Conservation (phyloP, 2,113 vertebrate species). For the Puffinus mauretanicus region DNA sequence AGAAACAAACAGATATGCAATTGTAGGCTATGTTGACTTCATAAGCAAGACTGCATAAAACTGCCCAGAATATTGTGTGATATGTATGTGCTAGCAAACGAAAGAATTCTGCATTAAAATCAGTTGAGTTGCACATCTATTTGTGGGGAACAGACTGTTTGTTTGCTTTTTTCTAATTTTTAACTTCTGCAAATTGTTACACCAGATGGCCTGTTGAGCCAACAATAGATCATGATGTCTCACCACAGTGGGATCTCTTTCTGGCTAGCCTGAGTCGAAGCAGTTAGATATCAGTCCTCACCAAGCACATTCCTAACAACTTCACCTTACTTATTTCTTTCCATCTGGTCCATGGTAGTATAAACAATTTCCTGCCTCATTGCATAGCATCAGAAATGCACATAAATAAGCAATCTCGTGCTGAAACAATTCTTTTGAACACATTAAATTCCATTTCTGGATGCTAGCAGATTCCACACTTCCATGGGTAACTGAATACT, state of each 20-base stretch:
- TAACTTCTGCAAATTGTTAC: constrained; percentile 13
- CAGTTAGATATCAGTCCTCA: not conserved
- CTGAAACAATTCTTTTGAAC: not conserved
- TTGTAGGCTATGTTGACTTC: not conserved
- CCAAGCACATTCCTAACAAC: not conserved
- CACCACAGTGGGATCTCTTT: not conserved
- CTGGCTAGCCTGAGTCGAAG: not conserved
- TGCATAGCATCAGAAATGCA: not conserved
- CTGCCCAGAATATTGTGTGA: not conserved
- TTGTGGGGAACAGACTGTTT: constrained; percentile 8
- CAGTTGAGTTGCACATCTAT: not conserved
- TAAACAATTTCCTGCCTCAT: not conserved
- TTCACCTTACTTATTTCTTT: constrained; percentile 19
- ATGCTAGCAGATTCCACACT: not conserved
- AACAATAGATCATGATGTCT: constrained; percentile 21
- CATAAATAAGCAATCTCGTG: not conserved
- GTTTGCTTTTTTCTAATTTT: not conserved
- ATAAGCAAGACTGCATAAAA: not conserved
- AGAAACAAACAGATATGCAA: not conserved
- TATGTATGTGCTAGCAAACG: not conserved
- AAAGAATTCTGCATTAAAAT: not conserved
- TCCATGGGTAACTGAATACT: not conserved
- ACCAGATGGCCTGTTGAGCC: constrained; percentile 48
- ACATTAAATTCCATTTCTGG: not conserved
- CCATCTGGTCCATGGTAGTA: not conserved